Conservation (phyloP, 1,140 invertebrate genomes). For the Drosophila prosaltans region DNA sequence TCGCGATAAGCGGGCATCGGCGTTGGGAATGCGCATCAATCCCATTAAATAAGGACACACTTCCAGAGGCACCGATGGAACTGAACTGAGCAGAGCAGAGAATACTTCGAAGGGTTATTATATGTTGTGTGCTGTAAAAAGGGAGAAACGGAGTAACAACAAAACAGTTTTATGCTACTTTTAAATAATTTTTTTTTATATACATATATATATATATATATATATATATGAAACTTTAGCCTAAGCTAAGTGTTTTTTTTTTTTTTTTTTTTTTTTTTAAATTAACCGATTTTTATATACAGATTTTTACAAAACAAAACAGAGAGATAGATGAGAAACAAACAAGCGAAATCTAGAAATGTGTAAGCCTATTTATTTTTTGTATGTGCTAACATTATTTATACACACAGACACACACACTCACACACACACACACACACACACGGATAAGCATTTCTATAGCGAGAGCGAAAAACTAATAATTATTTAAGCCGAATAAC, state of each 20-base stretch:
- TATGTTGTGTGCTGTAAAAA: slow-evolving; percentile 7
- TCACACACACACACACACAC: slow-evolving; percentile 52
- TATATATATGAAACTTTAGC: slow-evolving; percentile 50
- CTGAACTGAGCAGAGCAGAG: slow-evolving; percentile 2
- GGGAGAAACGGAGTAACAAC: background rate
- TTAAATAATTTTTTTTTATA: slow-evolving; percentile 53
- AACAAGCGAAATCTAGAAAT: slow-evolving; percentile 68
- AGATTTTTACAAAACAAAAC: slow-evolving; percentile 50
- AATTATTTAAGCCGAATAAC: slow-evolving; percentile 68
- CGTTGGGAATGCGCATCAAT: slow-evolving; percentile 48
- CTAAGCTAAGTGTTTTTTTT: slow-evolving; percentile 45
- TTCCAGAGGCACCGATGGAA: slow-evolving; percentile 17
- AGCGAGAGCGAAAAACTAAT: slow-evolving; percentile 63
- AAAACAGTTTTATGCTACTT: slow-evolving; percentile 55
- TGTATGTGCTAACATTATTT: slow-evolving; percentile 72
- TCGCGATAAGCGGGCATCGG: slow-evolving; percentile 43
- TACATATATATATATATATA: slow-evolving; percentile 55
- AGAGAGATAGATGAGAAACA: slow-evolving; percentile 31
- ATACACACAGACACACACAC: slow-evolving; percentile 54
- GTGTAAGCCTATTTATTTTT: slow-evolving; percentile 78
- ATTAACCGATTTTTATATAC: slow-evolving; percentile 76
- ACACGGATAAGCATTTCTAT: slow-evolving; percentile 48
- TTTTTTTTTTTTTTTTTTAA: slow-evolving; percentile 47
- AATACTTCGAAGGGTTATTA: background rate
- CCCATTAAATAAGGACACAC: slow-evolving; percentile 16